Evolutionary conservation across 2,888 invertebrate genomes (phyloP), one percentile per base, ranked within the genome.

Genomic region (Chrysodeixis includens): DNA sequence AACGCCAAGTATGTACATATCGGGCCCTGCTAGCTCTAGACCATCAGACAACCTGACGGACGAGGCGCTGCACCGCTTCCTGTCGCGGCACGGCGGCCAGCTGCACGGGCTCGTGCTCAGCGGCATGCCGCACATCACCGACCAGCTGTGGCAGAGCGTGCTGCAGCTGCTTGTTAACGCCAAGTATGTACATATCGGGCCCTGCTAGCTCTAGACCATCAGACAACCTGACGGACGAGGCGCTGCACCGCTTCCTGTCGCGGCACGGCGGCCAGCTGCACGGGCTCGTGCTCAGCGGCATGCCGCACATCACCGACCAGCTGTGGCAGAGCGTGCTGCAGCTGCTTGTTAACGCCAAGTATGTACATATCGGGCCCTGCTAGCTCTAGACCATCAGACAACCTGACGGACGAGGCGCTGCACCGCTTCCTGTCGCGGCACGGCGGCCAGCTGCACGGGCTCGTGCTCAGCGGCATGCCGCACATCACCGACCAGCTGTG

Each of bases 401-500:
- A 98, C 90, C 94, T 99, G 72, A 97, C 97, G 0, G 99, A 99
- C 90, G 98, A 99, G 86, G 98, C 97, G 0, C 96, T 99, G 62
- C 97, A 98, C 87, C 98, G 98, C 87, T 99, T 99, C 92, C 94
- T 99, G 68, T 97, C 97, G 59, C 97, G 98, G 55, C 97, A 98
- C 91, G 99, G 99, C 5, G 96, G 96, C 70, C 98, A 99, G 90
- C 96, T 99, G 66, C 97, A 97, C 92, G 99, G 99, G 0, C 96
- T 99, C 51, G 97, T 97, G 69, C 94, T 99, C 30, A 98, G 98
- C 66, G 99, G 99, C 54, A 99, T 99, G 97, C 98, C 99, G 0
- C 99, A 99, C 89, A 98, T 99, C 82, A 99, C 99, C 0, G 99
- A 99, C 95, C 98, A 99, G 88, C 96, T 99, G 78, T 99, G 99